Evolutionary conservation across 2,113 vertebrate species (phyloP).

Genomic region (Catharus fuscescens): DNA sequence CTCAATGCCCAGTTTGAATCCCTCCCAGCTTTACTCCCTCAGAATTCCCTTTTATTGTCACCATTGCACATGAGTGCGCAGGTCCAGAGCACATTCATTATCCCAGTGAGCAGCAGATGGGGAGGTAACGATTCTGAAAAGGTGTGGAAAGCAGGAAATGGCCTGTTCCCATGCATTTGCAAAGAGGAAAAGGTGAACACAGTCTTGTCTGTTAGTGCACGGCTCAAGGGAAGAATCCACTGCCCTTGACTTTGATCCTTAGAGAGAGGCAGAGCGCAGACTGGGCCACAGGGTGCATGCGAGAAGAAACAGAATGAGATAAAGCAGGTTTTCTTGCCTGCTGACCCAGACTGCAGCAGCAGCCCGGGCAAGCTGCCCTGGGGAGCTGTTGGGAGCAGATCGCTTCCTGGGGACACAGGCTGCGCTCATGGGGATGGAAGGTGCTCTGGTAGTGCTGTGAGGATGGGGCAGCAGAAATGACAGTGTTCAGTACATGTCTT

Average conservation of each 20-base stretch:
- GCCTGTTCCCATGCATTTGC: background rate
- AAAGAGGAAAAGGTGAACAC: background rate
- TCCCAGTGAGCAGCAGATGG: background rate
- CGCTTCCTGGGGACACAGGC: rapidly evolving
- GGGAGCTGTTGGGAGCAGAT: background rate
- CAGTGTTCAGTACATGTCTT: background rate
- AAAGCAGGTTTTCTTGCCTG: background rate
- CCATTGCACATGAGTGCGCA: rapidly evolving
- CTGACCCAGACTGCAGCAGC: background rate
- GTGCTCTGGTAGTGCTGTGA: background rate
- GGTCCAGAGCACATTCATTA: background rate
- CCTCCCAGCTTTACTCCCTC: background rate
- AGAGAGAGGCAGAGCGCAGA: background rate
- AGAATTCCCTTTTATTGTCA: background rate
- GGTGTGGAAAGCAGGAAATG: background rate
- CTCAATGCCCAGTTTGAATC: background rate
- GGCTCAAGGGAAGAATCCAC: background rate
- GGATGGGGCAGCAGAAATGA: background rate
- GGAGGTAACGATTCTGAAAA: background rate
- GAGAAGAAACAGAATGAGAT: background rate
- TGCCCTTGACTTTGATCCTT: background rate
- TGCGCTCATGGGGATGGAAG: background rate
- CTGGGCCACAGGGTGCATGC: background rate
- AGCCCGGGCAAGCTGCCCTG: background rate
- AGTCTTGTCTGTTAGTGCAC: background rate